Evolutionary conservation across 2,113 vertebrate species (phyloP), one percentile per base, ranked within the genome.

Genomic region (Cyanocitta stelleri): DNA sequence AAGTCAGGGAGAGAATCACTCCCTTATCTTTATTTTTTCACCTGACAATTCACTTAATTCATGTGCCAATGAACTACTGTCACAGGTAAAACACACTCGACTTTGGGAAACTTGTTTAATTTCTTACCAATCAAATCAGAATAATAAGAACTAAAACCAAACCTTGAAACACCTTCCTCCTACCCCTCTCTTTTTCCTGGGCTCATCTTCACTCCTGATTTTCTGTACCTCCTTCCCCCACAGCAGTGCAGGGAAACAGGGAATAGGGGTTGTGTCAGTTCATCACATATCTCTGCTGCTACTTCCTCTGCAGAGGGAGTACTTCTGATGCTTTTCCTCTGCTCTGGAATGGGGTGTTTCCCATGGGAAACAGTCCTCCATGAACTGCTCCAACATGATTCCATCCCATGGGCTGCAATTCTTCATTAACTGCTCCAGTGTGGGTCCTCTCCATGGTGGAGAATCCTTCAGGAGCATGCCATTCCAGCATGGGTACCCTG

Each of bases 41-140:
- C 9, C 3, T 61, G 39, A 59, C 6, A 44, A 37, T 52, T 49
- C 61, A 66, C 16, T 9, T 66, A 66, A 33, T 44, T 64, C 37
- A 44, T 1, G 1, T n/a, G n/a, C 46, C 29, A 52, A 9, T 39
- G 8, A 29, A 11, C 73, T 78, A 35, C 18, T 35, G 3, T 52
- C 19, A 43, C 2, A 16, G 27, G 55, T 4, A 79, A 87, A 84
- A 74, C 33, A 56, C 7, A 33, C 6, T 41, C 0, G 0, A 23
- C 27, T 48, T 63, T 27, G n/a, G 30, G 22, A 51, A 83, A 51
- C 6, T 37, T 37, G 6, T 64, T 41, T 59, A 33, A 59, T 72
- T 67, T 64, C 27, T 48, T 69, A 32, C 12, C 6, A 43, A 43
- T 23, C 67, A 69, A 79, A 69, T 52, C 26, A 69, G 48, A 33